phyloP scores from a whole-genome alignment of 2,113 vertebrate species.

The Oophaga pumilio region DNA sequence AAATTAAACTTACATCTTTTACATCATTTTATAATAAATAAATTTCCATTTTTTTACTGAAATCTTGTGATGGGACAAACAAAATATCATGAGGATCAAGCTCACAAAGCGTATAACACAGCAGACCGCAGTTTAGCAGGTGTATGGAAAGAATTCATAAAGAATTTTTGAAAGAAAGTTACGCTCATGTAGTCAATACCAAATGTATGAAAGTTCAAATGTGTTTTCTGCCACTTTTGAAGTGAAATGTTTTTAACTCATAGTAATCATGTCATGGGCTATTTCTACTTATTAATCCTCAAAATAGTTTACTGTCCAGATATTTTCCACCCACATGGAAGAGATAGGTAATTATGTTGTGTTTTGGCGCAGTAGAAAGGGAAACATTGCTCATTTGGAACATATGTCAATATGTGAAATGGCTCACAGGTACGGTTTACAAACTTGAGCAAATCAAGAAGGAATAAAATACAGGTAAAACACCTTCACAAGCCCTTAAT shows the following conservation, averaged over 20 bases:
- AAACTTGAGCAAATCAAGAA: not conserved
- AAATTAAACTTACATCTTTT: too few species aligned
- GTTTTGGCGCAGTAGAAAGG: slow-evolving; percentile 30
- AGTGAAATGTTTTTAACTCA: slow-evolving; percentile 17
- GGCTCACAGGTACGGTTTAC: not conserved
- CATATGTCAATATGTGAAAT: slow-evolving; percentile 47
- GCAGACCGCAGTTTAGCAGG: not conserved
- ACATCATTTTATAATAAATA: too few species aligned
- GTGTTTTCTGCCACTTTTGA: not conserved
- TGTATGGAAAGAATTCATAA: not conserved
- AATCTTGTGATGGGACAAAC: too few species aligned
- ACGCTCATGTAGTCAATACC: not conserved
- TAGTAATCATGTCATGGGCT: slow-evolving; percentile 46
- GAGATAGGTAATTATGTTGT: slow-evolving; percentile 33
- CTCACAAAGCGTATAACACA: not conserved
- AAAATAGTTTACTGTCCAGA: slow-evolving; percentile 51
- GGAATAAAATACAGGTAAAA: slow-evolving; percentile 1
- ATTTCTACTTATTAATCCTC: slow-evolving; percentile 36
- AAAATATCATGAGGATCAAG: too few species aligned
- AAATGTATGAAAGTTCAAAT: not conserved
- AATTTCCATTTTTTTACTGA: too few species aligned
- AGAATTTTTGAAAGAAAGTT: not conserved
- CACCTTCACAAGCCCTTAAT: not conserved
- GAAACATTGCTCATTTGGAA: slow-evolving; percentile 21
- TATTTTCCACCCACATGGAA: slow-evolving; percentile 16